These are phyloP conservation scores for Phortica okadai DNA, from an alignment of 2,888 invertebrate genomes.

Conservation along the genomic window DNA sequence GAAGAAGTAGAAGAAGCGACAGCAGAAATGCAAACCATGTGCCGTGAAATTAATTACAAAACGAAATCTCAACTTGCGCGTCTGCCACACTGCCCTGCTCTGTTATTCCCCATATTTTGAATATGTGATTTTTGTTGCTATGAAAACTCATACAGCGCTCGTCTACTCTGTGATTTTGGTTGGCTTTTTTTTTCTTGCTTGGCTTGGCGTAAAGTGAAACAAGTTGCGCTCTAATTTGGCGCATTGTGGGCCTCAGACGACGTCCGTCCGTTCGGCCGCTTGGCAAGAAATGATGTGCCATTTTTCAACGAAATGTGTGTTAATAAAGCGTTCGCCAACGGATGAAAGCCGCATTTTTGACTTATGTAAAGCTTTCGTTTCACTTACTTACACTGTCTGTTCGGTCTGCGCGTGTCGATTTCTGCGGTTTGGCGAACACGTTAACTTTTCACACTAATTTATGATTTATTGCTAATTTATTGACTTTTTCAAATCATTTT, in stretches of 20 bases:
- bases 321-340: neutral
- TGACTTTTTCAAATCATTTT: slow-evolving; percentile 61
- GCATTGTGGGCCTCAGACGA: neutral
- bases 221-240: slow-evolving; percentile 3
- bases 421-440: neutral
- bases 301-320: slow-evolving; percentile 7
- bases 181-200: neutral
- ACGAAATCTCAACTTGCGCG: slow-evolving; percentile 35
- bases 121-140: neutral
- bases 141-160: neutral
- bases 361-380: slow-evolving; percentile 9
- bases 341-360: slow-evolving; percentile 8
- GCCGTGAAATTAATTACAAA: slow-evolving; percentile 64
- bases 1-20: slow-evolving; percentile 30
- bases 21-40: slow-evolving; percentile 45
- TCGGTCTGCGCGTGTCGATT: neutral
- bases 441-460: neutral
- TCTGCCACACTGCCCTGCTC: neutral
- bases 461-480: slow-evolving; percentile 68
- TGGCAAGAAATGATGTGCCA: slow-evolving; percentile 10
- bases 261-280: neutral
- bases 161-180: neutral
- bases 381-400: neutral
- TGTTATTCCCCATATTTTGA: neutral
- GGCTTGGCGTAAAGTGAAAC: slow-evolving; percentile 3